Evolutionary conservation across 53 echinoderm and acorn worm genomes (phyloP).

Genomic region (Patiria pectinifera): DNA sequence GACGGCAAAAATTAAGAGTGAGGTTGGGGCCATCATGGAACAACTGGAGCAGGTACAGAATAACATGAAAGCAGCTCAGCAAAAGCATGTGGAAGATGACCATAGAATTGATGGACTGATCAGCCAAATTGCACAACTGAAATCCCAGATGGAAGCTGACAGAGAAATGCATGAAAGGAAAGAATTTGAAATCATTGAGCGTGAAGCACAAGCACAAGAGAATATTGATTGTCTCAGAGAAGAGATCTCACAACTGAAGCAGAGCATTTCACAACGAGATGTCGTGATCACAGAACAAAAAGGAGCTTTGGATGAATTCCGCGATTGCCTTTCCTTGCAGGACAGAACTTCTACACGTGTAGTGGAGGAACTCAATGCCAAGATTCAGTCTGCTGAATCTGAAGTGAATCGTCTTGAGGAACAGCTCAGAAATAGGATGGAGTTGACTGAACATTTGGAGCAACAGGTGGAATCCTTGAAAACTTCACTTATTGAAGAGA

Average conservation of each 20-base stretch:
- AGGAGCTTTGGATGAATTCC: background rate
- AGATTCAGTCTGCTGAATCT: background rate
- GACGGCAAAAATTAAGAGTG: constrained; percentile 27
- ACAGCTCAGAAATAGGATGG: constrained; percentile 10
- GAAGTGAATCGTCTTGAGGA: constrained; percentile 17
- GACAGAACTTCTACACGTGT: background rate
- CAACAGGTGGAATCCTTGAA: constrained; percentile 60
- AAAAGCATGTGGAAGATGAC: constrained; percentile 52
- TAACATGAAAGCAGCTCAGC: constrained; percentile 41
- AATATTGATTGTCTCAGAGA: constrained; percentile 57
- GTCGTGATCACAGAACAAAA: constrained; percentile 23
- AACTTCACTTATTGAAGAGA: constrained; percentile 39
- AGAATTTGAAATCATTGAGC: constrained; percentile 23
- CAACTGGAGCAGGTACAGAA: constrained; percentile 27
- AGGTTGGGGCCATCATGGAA: constrained; percentile 15
- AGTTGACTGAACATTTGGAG: constrained; percentile 54
- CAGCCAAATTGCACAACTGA: constrained; percentile 38
- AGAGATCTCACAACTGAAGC: constrained; percentile 57
- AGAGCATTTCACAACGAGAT: constrained; percentile 42
- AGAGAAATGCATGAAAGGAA: constrained; percentile 50
- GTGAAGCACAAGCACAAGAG: constrained; percentile 53
- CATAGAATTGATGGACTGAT: constrained; percentile 49
- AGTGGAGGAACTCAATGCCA: constrained; percentile 33
- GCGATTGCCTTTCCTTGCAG: background rate
- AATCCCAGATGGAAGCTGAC: constrained; percentile 50